These are phyloP conservation scores for Nerophis lumbriciformis DNA, from an alignment of 2,113 vertebrate genomes.

Conservation along the genomic window DNA sequence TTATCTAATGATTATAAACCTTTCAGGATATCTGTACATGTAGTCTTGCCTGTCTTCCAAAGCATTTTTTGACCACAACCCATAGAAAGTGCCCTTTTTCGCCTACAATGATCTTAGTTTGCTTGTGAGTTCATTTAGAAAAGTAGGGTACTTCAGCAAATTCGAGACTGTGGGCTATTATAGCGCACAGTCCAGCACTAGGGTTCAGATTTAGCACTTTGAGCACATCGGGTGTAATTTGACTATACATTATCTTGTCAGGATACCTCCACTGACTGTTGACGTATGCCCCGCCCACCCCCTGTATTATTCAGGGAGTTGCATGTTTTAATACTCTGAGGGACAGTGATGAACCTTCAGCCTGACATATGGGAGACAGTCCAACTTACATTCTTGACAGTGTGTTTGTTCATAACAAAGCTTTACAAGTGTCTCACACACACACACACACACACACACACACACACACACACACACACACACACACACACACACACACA, in stretches of 20 bases:
- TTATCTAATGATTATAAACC: no score
- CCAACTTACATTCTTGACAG: slow-evolving; percentile 17
- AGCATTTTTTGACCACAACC: no score
- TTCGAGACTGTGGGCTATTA: background rate
- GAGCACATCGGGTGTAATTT: no score
- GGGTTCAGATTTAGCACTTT: no score
- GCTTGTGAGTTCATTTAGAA: background rate
- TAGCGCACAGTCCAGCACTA: no score
- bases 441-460: background rate
- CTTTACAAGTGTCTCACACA: slow-evolving; percentile 18
- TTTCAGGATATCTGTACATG: no score
- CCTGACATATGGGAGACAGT: slow-evolving; percentile 10
- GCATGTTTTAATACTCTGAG: slow-evolving; percentile 1
- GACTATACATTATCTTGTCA: background rate
- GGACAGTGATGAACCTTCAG: background rate
- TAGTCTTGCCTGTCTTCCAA: no score
- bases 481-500: background rate
- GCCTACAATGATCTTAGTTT: no score
- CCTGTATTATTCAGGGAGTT: background rate
- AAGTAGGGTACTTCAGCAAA: background rate
- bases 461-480: no score
- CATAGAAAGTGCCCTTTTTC: no score
- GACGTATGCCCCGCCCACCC: background rate
- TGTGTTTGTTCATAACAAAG: slow-evolving; percentile 21
- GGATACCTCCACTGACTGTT: background rate